Evolutionary conservation across 2,113 vertebrate species (phyloP), one percentile per base, ranked within the genome.

Genomic region (Cyprinodon variegatus): DNA sequence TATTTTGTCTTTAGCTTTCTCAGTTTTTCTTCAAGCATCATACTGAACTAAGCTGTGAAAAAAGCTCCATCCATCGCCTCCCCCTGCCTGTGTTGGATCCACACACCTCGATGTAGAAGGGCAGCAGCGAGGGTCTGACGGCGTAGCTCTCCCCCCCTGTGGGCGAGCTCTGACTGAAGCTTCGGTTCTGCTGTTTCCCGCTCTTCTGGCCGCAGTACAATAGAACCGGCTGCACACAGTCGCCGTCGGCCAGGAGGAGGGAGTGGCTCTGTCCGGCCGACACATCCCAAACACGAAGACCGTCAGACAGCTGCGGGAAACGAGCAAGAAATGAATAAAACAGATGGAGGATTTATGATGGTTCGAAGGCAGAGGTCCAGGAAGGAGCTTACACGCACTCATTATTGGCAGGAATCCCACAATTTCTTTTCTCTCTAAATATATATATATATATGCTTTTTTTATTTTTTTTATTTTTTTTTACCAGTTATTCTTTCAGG

Each of bases 221-320:
- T 60, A 99, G 87, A 13, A 94, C 94, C 59, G 98, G 97, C 81
- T 99, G 96, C 70, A 95, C 94, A 48, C 96, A 96, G 83, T 97
- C 95, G 63, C 92, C 93, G 66, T 99, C 97, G 66, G 95, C 96
- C 86, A 99, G 83, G 61, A 99, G 95, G 36, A 99, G 86, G 50
- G 97, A 96, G 91, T 97, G 97, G 84, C 95, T 95, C 72, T 95
- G 94, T 62, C 97, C 98, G 0, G 95, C 98, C 5, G 96, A 96
- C 70, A 94, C 20, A 77, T 95, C 95, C 97, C 97, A 99, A 62
- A 97, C 88, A 61, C 94, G 93, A 29, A 94, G 90, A 76, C 93
- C 92, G 48, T 95, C 91, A 1, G 94, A 95, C 14, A 96, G 88
- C 98, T 99, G 68, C 29, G 62, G 70, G 29, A 59, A 61, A 12